Evolutionary conservation across 2,888 invertebrate genomes (phyloP), one percentile per base, ranked within the genome.

Genomic region (Diachrysia chrysitis): DNA sequence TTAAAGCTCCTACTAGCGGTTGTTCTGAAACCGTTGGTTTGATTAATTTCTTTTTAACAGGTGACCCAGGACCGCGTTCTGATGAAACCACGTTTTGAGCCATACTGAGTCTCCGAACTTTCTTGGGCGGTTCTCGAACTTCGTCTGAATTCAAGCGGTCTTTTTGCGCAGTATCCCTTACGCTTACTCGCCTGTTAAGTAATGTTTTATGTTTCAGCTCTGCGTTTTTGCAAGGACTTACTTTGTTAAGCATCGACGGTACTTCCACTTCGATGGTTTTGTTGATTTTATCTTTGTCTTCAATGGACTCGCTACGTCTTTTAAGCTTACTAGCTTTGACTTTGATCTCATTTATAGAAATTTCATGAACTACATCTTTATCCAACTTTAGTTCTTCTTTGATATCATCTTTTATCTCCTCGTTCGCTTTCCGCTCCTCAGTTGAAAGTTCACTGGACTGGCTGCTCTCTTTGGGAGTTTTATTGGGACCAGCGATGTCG

Each of bases 341-440:
- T 87, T 87, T 93, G 14, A 78, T 63, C 29, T 88, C 87, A 78
- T 78, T 92, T 84, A 85, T 92, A 69, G 76, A 62, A 37, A 65
- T 60, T 46, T 86, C 93, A 79, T 85, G 76, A 85, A 92, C 63
- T 86, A 87, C 80, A 86, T 94, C 86, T 89, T 42, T 10, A 19
- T 64, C 60, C 14, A 63, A 64, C n/a, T 51, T 72, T 0, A 69
- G 46, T 10, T 66, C 63, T 2, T 53, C 25, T 12, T 71, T 76
- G 7, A 61, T 25, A 90, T 95, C 87, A 56, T 84, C 91, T 73
- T 91, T 95, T 90, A 96, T 66, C 94, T 96, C 96, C 95, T 96
- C 95, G 95, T 96, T 93, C 95, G 93, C 88, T 96, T 96, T 93
- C 96, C 96, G 92, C 94, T 96, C 87, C 96, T 96, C 82, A 96